Evolutionary conservation across 2,888 invertebrate genomes (phyloP).

Genomic region (Exocentrus adspersus): DNA sequence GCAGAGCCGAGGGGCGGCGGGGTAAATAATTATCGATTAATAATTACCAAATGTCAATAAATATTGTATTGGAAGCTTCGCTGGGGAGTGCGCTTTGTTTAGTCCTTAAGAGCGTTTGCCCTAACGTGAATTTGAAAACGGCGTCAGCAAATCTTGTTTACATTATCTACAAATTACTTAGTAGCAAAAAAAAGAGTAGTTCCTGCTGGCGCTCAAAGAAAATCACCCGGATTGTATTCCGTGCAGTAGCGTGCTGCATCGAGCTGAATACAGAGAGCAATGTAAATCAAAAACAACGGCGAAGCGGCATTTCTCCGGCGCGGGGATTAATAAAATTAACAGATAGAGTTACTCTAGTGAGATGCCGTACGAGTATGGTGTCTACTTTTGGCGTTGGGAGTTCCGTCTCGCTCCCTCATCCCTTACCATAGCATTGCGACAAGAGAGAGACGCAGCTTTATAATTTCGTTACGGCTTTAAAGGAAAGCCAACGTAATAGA

Average conservation of each 20-base stretch:
- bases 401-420: slow-evolving; percentile 32
- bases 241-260: background rate
- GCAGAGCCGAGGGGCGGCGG: slow-evolving; percentile 23
- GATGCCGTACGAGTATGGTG: slow-evolving; percentile 41
- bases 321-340: slow-evolving; percentile 62
- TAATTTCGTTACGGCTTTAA: slow-evolving; percentile 60
- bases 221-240: background rate
- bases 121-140: background rate
- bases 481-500: slow-evolving; percentile 60
- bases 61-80: slow-evolving; percentile 36
- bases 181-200: background rate
- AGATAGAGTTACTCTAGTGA: slow-evolving; percentile 59
- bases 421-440: background rate
- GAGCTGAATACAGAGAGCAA: slow-evolving; percentile 13
- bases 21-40: slow-evolving; percentile 40
- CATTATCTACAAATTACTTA: background rate
- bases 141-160: background rate
- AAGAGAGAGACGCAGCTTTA: slow-evolving; percentile 38
- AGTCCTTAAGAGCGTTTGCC: slow-evolving; percentile 21
- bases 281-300: slow-evolving; percentile 26
- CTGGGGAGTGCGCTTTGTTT: slow-evolving; percentile 14
- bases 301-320: slow-evolving; percentile 35
- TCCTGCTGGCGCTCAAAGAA: background rate
- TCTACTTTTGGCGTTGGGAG: slow-evolving; percentile 38
- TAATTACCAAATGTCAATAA: slow-evolving; percentile 44